A percentile compares a stretch with the other conserved stretches of the same genome.
Conservation (phyloP, 2,113 vertebrate species). For the Eclectus roratus region DNA sequence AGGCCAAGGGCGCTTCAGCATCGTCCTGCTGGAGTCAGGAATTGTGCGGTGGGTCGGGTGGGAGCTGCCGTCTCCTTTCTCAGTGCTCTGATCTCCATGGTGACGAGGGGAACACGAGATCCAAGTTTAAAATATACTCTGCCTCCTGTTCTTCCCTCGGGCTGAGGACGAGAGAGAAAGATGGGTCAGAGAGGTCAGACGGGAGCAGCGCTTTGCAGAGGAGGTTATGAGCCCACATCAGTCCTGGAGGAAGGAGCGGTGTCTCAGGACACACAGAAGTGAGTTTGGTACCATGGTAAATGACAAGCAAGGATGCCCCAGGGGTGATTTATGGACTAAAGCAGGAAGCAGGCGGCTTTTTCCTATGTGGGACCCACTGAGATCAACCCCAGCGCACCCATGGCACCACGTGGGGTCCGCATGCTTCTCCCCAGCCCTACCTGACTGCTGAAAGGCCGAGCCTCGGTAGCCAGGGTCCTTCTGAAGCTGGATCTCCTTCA, state of each 20-base stretch:
- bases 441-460: slow-evolving; percentile 89
- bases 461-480: slow-evolving; percentile 90
- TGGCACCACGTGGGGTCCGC: not conserved
- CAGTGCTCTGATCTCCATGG: slow-evolving; percentile 31
- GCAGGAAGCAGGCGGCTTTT: not conserved
- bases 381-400: rapidly evolving
- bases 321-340: not conserved
- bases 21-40: not conserved
- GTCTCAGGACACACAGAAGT: not conserved
- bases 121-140: slow-evolving; percentile 89
- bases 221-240: rapidly evolving
- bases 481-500: slow-evolving; percentile 92
- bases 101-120: not conserved
- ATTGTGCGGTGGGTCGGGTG: not conserved
- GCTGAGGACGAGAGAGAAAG: slow-evolving; percentile 66
- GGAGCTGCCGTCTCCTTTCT: slow-evolving; percentile 5
- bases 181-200: not conserved
- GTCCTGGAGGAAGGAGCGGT: not conserved
- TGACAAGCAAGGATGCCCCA: not conserved
- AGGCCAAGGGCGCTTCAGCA: not conserved
- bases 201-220: not conserved
- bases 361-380: not conserved
- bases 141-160: slow-evolving; percentile 90
- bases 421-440: slow-evolving; percentile 50
- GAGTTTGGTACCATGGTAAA: rapidly evolving